These are phyloP conservation scores for Tautogolabrus adspersus DNA, from an alignment of 2,113 vertebrate genomes.

Conservation along the genomic window DNA sequence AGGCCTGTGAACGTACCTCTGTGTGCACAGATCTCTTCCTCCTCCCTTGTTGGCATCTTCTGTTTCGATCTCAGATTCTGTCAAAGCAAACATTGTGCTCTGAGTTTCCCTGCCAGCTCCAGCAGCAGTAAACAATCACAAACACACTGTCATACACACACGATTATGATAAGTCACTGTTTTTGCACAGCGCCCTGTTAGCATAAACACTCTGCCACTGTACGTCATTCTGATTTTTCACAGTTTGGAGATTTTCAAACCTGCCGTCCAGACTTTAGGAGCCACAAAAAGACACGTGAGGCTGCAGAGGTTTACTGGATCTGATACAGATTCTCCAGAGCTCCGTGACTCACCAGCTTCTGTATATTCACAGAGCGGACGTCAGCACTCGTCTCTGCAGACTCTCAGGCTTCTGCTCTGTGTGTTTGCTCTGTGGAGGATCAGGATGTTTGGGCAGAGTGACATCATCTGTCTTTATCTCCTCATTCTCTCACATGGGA, in stretches of 20 bases:
- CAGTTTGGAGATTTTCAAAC: conserved; percentile 47
- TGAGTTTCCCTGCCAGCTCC: conserved; percentile 24
- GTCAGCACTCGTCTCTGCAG: conserved; percentile 25
- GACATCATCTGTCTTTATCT: conserved; percentile 11
- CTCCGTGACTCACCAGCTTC: conserved; percentile 54
- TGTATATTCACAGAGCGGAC: conserved; percentile 52
- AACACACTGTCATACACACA: conserved; percentile 45
- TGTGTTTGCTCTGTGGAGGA: conserved; percentile 56
- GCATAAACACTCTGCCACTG: conserved; percentile 48
- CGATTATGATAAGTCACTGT: conserved; percentile 56
- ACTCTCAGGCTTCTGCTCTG: conserved; percentile 15
- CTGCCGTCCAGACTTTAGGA: conserved; percentile 40
- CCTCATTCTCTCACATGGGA: conserved; percentile 12
- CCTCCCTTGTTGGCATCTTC: conserved; percentile 11
- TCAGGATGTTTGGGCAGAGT: conserved; percentile 16
- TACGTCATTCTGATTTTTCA: conserved; percentile 50
- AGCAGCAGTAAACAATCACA: conserved; percentile 58
- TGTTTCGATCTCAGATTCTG: conserved; percentile 13
- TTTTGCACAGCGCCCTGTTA: conserved; percentile 19
- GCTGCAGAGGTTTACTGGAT: conserved; percentile 39
- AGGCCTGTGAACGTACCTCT: conserved; percentile 2
- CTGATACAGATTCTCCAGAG: conserved; percentile 26
- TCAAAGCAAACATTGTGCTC: conserved; percentile 39
- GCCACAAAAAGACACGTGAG: conserved; percentile 52
- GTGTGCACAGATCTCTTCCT: neutral